Evolutionary conservation across 2,113 vertebrate species (phyloP).

Genomic region (Nothobranchius kuhntae): DNA sequence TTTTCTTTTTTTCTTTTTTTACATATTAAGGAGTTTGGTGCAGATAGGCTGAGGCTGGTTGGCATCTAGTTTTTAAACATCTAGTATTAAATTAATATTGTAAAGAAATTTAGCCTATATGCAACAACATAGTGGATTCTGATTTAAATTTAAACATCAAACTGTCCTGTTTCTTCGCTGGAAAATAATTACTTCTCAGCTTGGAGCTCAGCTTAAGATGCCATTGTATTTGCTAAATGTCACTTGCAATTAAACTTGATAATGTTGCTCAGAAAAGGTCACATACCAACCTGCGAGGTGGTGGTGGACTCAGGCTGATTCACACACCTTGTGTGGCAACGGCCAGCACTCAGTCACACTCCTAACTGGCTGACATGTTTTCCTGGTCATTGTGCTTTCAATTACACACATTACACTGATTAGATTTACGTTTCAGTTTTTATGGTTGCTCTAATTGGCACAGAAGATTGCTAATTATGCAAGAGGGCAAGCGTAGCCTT

Average conservation of each 20-base stretch:
- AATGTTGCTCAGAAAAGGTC: constrained; percentile 80
- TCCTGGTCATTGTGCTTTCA: constrained; percentile 76
- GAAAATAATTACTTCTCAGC: constrained; percentile 70
- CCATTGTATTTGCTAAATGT: constrained; percentile 81
- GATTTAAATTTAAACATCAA: constrained; percentile 48
- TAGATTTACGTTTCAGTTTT: constrained; percentile 78
- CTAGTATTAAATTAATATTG: background rate
- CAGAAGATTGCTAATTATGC: constrained; percentile 80
- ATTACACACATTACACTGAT: constrained; percentile 79
- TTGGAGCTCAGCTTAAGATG: constrained; percentile 63
- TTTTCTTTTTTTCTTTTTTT: background rate
- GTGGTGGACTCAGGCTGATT: constrained; percentile 49
- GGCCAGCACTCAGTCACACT: constrained; percentile 51
- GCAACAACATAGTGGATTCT: constrained; percentile 12
- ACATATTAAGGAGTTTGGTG: background rate
- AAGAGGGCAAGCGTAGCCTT: constrained; percentile 51
- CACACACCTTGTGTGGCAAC: constrained; percentile 38
- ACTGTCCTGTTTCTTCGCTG: constrained; percentile 61
- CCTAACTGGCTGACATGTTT: constrained; percentile 68
- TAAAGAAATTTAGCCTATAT: background rate
- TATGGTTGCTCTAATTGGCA: constrained; percentile 78
- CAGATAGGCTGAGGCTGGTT: too few species aligned
- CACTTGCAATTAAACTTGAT: constrained; percentile 82
- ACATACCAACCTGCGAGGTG: constrained; percentile 56
- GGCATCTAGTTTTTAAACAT: background rate